These are phyloP conservation scores for Sisyra nigra DNA, from an alignment of 2,888 invertebrate genomes.

Conservation along the genomic window DNA sequence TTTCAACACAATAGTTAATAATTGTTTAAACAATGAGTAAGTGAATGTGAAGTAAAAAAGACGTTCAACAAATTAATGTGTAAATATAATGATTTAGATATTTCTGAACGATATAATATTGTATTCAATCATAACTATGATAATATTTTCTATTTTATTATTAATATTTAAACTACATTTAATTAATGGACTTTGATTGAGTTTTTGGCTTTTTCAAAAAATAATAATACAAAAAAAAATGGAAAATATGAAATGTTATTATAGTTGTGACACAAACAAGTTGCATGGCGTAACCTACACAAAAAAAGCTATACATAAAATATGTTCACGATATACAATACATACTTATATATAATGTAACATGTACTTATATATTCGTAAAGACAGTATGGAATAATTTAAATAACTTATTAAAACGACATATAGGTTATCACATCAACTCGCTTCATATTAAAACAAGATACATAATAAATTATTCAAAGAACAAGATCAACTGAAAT, in stretches of 20 bases:
- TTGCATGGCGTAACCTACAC: conserved; percentile 3
- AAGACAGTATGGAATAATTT: conserved; percentile 20
- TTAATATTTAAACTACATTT: neutral
- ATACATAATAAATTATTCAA: neutral
- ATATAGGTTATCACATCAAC: neutral
- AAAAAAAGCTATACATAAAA: conserved; percentile 6
- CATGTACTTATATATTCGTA: conserved; percentile 20
- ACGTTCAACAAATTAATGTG: conserved; percentile 9
- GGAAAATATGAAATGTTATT: too few relatives aligned
- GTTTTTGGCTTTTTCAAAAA: too few relatives aligned
- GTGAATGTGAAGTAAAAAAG: conserved; percentile 7
- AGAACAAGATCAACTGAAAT: neutral
- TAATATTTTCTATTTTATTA: neutral
- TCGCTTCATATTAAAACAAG: conserved; percentile 1
- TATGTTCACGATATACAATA: conserved; percentile 9
- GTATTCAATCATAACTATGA: neutral
- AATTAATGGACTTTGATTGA: neutral
- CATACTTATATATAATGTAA: conserved; percentile 19
- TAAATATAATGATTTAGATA: conserved; percentile 7
- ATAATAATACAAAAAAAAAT: too few relatives aligned
- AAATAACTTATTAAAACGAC: conserved; percentile 6
- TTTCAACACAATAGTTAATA: conserved; percentile 21
- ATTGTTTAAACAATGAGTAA: conserved; percentile 3
- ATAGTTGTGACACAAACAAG: neutral
- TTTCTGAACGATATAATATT: conserved; percentile 3